Percentiles rank a stretch among this genome's conserved stretches.
These are phyloP conservation scores for Hassar affinis DNA, from an alignment of 2,113 vertebrate species.

Conservation along the genomic window DNA sequence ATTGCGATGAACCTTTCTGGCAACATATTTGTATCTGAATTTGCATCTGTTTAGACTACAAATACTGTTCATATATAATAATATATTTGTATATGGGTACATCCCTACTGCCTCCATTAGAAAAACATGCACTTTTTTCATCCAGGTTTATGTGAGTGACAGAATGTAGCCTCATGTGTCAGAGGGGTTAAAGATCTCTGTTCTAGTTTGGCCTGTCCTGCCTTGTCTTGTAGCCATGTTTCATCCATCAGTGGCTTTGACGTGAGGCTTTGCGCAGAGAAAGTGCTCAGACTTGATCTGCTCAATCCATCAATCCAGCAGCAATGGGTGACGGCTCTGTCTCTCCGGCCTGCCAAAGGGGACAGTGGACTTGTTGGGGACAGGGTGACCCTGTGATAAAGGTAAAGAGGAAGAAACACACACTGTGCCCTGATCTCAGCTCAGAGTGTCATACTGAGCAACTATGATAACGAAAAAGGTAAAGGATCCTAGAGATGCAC, in stretches of 20 bases:
- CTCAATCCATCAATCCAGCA: constrained; percentile 37
- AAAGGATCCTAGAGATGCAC: not conserved
- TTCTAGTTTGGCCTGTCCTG: constrained; percentile 41
- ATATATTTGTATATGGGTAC: not conserved
- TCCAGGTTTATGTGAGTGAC: constrained; percentile 38
- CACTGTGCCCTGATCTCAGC: constrained; percentile 18
- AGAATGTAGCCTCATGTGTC: constrained; percentile 47
- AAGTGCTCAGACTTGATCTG: constrained; percentile 61
- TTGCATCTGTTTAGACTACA: not conserved
- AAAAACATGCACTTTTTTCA: constrained; percentile 29
- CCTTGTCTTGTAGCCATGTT: constrained; percentile 56
- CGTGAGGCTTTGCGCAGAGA: constrained; percentile 56
- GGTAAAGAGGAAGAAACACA: constrained; percentile 1
- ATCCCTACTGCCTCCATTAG: not conserved
- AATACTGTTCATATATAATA: not conserved
- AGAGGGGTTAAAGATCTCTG: constrained; percentile 59
- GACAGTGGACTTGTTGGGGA: constrained; percentile 32
- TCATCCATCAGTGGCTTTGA: constrained; percentile 65
- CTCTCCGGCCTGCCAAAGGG: constrained; percentile 28
- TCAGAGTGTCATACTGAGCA: not conserved
- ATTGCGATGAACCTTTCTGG: not conserved
- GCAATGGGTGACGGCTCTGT: constrained; percentile 1
- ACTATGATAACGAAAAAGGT: not conserved
- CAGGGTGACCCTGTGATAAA: constrained; percentile 17
- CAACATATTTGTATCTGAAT: not conserved